Evolutionary conservation across 2,888 invertebrate species (phyloP), one percentile per base, ranked within the genome.

Genomic region (Drosophila engyochracea): DNA sequence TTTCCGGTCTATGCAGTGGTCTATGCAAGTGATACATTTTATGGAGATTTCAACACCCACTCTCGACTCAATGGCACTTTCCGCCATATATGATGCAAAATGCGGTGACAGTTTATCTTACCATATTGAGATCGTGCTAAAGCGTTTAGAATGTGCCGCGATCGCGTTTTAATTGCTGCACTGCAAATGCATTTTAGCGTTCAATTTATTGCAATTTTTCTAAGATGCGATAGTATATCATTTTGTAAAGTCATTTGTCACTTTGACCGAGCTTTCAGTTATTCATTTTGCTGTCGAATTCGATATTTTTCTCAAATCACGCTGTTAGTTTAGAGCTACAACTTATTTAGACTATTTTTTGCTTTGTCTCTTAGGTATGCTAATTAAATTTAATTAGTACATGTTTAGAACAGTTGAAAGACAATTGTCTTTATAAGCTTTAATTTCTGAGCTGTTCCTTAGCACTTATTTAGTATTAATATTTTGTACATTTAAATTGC

Each of bases 1-100:
- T 84, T 89, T 85, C 87, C 85, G 60, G 64, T 76, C 59, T 57
- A 25, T 47, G 59, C 47, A 37, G 64, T 4, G 44, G 14, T 44
- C 44, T 22, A 25, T 25, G 25, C 54, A 54, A 64, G 66, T 72
- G 63, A 39, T 58, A 68, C 74, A 60, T 70, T 77, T 76, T 81
- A 76, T 74, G 74, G 63, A 57, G 51, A 84, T 87, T 62, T 74
- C 70, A 83, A 76, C 79, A 87, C 90, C 87, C 82, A 83, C 54
- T 5, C 79, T 57, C 53, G 62, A 44, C 62, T 52, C 58, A 60
- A 70, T 65, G 70, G 71, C 61, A 73, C 76, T 84, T 77, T 86
- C 84, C 63, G 31, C 31, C 61, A 37, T 63, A 44, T 62, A 44
- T 65, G 22, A 16, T 22, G 60, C 60, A 54, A 30, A 57, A 30